phyloP scores from a whole-genome alignment of 2,888 invertebrate genomes.

The Aphodius sticticus region DNA sequence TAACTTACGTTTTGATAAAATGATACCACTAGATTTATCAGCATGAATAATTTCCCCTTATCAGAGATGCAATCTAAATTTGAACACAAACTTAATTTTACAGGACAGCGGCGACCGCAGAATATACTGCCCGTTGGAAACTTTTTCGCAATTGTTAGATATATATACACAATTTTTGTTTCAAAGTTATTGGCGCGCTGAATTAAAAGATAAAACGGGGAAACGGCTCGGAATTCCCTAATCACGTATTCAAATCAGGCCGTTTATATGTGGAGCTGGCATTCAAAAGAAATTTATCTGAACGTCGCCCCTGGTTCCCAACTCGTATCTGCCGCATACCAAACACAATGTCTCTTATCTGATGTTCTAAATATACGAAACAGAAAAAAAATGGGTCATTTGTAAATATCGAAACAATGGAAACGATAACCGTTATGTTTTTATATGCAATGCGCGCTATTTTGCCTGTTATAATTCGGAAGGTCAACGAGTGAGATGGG shows the following conservation, averaged over 20 bases:
- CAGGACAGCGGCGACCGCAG: neutral
- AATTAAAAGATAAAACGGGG: neutral
- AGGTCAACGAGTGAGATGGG: too few species aligned
- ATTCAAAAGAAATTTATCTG: conserved; percentile 4
- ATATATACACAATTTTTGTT: neutral
- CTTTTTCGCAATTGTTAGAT: neutral
- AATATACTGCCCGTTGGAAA: neutral
- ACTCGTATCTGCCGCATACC: neutral
- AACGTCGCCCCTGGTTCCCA: neutral
- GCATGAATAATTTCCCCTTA: neutral
- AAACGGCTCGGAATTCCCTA: neutral
- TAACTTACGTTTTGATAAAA: neutral
- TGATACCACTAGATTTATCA: neutral
- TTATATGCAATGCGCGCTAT: too few species aligned
- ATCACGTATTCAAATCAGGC: neutral
- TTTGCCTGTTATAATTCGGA: too few species aligned
- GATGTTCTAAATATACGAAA: neutral
- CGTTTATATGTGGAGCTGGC: neutral
- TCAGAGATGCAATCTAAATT: neutral
- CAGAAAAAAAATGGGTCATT: neutral
- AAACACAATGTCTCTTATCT: neutral
- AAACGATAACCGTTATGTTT: neutral
- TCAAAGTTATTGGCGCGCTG: neutral
- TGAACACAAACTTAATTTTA: neutral
- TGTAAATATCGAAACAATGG: neutral